Percentiles rank a stretch among this genome's conserved stretches.
These are phyloP conservation scores for Latrodectus hesperus DNA, from an alignment of 2,888 invertebrate species.

Conservation along the genomic window DNA sequence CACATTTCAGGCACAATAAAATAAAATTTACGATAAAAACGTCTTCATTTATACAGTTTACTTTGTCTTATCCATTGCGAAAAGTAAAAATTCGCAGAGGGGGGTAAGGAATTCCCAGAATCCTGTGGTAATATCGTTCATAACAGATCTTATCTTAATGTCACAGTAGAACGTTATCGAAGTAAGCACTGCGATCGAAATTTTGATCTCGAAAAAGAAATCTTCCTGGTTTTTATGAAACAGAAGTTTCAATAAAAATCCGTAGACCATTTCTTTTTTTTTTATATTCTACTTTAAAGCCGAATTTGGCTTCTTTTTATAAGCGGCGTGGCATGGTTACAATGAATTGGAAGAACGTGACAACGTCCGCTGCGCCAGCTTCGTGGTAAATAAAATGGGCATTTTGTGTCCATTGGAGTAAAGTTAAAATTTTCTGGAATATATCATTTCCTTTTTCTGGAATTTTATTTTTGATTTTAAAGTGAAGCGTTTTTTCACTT, in stretches of 20 bases:
- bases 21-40: conserved; percentile 57
- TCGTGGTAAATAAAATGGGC: neutral
- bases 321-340: neutral
- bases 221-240: conserved; percentile 48
- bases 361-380: neutral
- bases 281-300: conserved; percentile 8
- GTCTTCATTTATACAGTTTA: conserved; percentile 61
- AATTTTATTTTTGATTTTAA: neutral
- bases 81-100: neutral
- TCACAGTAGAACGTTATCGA: conserved; percentile 32
- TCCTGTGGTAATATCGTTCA: conserved; percentile 38
- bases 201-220: conserved; percentile 43
- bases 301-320: neutral
- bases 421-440: conserved; percentile 14
- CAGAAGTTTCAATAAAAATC: conserved; percentile 50
- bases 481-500: neutral
- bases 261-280: neutral
- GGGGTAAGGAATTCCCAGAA: conserved; percentile 16
- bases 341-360: conserved; percentile 40
- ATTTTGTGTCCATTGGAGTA: conserved; percentile 1
- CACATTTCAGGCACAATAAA: conserved; percentile 51
- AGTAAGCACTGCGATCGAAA: conserved; percentile 1
- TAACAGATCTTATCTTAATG: conserved; percentile 56
- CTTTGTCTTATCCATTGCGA: conserved; percentile 22
- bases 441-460: neutral